Base-by-base conservation (phyloP, 2,888 invertebrate genomes). In the Melinaea marsaeus region DNA sequence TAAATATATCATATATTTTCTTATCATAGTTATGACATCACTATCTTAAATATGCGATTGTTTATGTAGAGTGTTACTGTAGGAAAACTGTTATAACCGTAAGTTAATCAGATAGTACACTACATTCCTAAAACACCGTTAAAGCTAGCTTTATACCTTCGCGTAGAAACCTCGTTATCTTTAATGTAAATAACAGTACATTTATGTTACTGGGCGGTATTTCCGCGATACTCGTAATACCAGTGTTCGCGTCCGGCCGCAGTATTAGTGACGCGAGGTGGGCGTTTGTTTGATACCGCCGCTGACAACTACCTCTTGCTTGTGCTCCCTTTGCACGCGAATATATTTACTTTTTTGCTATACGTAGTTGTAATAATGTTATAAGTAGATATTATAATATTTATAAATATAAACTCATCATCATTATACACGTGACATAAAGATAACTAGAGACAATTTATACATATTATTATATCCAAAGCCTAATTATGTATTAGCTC, bases 231-330 rank as follows among this genome's bases (percentile, higher is more conserved):
- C 65, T 65, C 62, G 67, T 61, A 61, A 65, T 65, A 65, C 62
- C 65, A 63, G 67, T 58, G 64, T 51, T 63, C 59, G 59, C 60
- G 62, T 67, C 67, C 67, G 65, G 64, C n/a, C 60, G 13, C 57
- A 57, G 61, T 63, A 65, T 65, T 67, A 67, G 65, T 65, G 65
- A 63, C 61, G 63, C 59, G 58, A 45, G 45, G 67, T 61, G 67
- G 67, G 67, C 67, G 67, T 65, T 63, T 60, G 65, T 67, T 67
- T 67, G 65, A 67, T 63, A 65, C 62, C 57, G 63, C 62, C 58
- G 65, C 65, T 67, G 67, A 67, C 67, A 65, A 63, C 54, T 48
- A 59, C 59, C 61, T 34, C 65, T 67, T 65, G 65, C 65, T 67
- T 65, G 67, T 67, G 63, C 58, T 54, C 48, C 61, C 42, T 34